Percentiles rank a stretch among this genome's conserved stretches.
These are phyloP conservation scores for Epizoanthus rinbou DNA, from an alignment of 92 coral and sea anemone species.

Conservation along the genomic window DNA sequence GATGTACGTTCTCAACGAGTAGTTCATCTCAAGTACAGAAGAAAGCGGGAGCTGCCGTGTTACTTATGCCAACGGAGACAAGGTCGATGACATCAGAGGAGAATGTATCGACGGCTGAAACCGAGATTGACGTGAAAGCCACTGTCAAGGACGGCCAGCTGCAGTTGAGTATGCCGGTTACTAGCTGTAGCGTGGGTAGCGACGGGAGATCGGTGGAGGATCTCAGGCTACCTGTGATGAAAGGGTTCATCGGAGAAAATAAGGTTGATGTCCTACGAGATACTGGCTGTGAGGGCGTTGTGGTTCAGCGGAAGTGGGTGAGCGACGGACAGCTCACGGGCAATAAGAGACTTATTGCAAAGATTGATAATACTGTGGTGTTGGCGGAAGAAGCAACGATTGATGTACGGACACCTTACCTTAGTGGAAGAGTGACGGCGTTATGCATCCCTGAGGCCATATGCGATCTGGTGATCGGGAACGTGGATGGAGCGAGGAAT, in stretches of 20 bases:
- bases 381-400: slow-evolving; percentile 13
- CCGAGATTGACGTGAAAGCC: slow-evolving; percentile 19
- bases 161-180: slow-evolving; percentile 24
- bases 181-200: slow-evolving; percentile 26
- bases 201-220: slow-evolving; percentile 2
- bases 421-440: slow-evolving; percentile 32
- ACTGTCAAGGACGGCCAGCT: slow-evolving; percentile 22
- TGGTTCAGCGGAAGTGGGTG: neutral
- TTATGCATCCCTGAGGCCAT: slow-evolving; percentile 36
- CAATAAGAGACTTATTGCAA: neutral
- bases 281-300: slow-evolving; percentile 5
- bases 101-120: slow-evolving; percentile 10
- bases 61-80: slow-evolving; percentile 13
- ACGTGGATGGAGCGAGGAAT: slow-evolving; percentile 22
- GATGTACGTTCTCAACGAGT: slow-evolving; percentile 18
- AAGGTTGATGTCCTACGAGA: slow-evolving; percentile 17
- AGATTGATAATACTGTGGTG: slow-evolving; percentile 9
- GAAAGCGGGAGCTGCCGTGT: slow-evolving; percentile 26
- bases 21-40: slow-evolving; percentile 1
- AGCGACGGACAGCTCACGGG: slow-evolving; percentile 12
- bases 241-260: slow-evolving; percentile 5
- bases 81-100: slow-evolving; percentile 12
- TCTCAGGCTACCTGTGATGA: no score
- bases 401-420: slow-evolving; percentile 29
- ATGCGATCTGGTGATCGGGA: slow-evolving; percentile 28